These are phyloP conservation scores for Pseudorhombus dupliciocellatus DNA, from an alignment of 2,113 vertebrate species.

Conservation along the genomic window DNA sequence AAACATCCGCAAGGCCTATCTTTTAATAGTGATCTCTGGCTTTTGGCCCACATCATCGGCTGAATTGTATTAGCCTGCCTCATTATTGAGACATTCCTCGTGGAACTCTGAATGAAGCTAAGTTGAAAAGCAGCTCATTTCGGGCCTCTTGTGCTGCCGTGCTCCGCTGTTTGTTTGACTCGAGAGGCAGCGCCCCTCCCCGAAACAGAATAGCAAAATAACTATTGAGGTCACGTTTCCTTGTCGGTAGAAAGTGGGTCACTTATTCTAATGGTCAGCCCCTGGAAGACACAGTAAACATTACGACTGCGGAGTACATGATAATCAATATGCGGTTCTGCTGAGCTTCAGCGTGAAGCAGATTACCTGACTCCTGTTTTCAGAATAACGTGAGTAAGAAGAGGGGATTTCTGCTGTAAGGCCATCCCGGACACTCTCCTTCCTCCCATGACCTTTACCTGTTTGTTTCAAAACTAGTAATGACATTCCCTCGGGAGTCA, in stretches of 20 bases:
- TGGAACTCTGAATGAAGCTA: constrained; percentile 18
- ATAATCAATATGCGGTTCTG: neutral
- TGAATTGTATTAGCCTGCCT: neutral
- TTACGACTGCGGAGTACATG: constrained; percentile 10
- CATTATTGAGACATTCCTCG: neutral
- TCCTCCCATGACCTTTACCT: constrained; percentile 48
- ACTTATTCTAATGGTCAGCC: constrained; percentile 58
- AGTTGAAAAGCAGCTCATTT: neutral
- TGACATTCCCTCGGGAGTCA: constrained; percentile 58
- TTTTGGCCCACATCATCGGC: constrained; percentile 6
- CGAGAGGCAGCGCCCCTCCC: constrained; percentile 39
- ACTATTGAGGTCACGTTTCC: constrained; percentile 75
- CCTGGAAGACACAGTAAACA: constrained; percentile 50
- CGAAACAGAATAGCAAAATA: constrained; percentile 58
- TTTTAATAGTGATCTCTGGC: neutral
- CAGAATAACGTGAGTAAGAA: neutral
- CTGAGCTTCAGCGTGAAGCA: neutral
- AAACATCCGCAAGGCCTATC: neutral
- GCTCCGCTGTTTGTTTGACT: constrained; percentile 49
- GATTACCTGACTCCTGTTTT: neutral
- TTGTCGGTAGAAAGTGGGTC: constrained; percentile 74
- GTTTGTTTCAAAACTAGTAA: constrained; percentile 55
- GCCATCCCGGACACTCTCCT: neutral
- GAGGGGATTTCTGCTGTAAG: neutral
- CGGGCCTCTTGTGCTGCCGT: neutral